Base-by-base conservation (phyloP, 92 coral and sea anemone species). In the Parazoanthus atlanticus region DNA sequence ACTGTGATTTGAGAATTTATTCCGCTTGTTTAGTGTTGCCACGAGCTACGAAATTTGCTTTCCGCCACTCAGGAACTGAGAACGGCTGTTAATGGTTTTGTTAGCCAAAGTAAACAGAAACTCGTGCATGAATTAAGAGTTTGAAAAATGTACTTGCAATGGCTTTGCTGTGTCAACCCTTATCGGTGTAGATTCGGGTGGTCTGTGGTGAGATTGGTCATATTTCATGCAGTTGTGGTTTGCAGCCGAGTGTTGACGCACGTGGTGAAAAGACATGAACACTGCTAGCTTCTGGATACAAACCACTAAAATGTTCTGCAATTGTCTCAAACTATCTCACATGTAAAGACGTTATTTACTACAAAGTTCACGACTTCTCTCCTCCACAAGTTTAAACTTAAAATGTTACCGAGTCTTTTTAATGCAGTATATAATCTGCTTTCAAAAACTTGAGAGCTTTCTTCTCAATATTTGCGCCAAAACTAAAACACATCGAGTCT, bases 81-180 rank as follows among this genome's bases (percentile, higher is more conserved):
- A 78, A 41, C 66, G 31, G 10, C 54, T 41, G 56, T 46, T 25
- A 43, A 25, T 29, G 40, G 64, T 84, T 56, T 54, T 69, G 87
- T 43, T 40, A 49, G 78, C 66, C 29, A 84, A 41, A 36, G 66
- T 43, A 84, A 84, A 84, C 66, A 84, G 74, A 84, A 69, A 69
- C 64, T 38, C 77, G 25, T 67, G 76, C 36, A 83, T 26, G 25
- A 69, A 83, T 83, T 23, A 66, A 36, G 34, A 36, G 17, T 10
- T n/a, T 41, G 25, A 43, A 49, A 40, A 29, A 15, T 84, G 77
- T 43, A 17, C 38, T 21, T 43, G 56, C 70, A 49, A 70, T 16
- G 33, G 86, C 77, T 69, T 83, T 66, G 2, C 85, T 61, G 85
- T 81, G 73, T 12, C 74, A 82, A 23, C 31, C 19, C 2, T 64